These are phyloP conservation scores for Salminus brasiliensis DNA, from an alignment of 2,113 vertebrate species.

Conservation along the genomic window DNA sequence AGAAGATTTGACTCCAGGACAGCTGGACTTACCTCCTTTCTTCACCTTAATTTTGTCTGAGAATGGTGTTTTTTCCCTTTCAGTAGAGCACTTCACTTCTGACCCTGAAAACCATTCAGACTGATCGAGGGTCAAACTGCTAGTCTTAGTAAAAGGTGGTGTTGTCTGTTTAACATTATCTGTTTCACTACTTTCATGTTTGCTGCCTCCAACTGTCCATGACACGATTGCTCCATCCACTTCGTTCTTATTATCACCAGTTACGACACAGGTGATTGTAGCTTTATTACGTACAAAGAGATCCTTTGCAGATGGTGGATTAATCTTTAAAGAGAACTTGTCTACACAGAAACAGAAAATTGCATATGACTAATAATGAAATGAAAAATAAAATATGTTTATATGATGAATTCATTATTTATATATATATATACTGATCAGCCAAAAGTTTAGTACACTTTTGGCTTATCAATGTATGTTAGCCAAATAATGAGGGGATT, in stretches of 20 bases:
- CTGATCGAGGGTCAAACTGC: not conserved
- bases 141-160: not conserved
- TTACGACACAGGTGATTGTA: conserved; percentile 17
- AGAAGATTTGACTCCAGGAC: too few species aligned
- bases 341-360: too few species aligned
- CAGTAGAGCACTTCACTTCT: not conserved
- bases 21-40: not conserved
- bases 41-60: not conserved
- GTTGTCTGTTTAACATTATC: not conserved
- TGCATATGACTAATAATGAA: too few species aligned
- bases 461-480: too few species aligned
- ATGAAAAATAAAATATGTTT: too few species aligned
- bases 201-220: not conserved
- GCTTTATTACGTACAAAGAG: not conserved
- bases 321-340: not conserved
- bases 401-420: too few species aligned
- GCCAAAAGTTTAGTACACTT: too few species aligned
- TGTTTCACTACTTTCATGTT: not conserved
- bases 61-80: not conserved
- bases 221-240: not conserved
- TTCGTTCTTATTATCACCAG: not conserved
- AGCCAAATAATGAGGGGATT: too few species aligned
- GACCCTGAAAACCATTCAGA: not conserved
- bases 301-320: not conserved
- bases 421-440: too few species aligned